phyloP scores from a whole-genome alignment of 2,888 invertebrate species.

The Heliconius ethilla region DNA sequence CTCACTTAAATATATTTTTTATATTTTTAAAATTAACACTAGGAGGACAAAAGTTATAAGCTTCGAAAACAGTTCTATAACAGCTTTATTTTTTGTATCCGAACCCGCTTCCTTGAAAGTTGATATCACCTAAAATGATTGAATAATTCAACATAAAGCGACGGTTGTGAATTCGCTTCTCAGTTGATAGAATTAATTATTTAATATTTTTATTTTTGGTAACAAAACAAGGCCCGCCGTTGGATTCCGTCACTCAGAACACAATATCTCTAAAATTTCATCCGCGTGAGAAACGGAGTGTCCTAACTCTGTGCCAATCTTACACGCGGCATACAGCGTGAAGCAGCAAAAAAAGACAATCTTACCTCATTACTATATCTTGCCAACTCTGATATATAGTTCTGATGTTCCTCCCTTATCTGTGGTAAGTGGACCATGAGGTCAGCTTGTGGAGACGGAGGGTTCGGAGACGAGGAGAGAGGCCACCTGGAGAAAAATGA shows the following conservation, averaged over 20 bases:
- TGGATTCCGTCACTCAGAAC: too few relatives aligned
- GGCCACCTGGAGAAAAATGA: slow-evolving; percentile 87
- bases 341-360: neutral
- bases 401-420: slow-evolving; percentile 97
- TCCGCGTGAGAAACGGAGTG: too few relatives aligned
- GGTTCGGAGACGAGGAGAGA: slow-evolving; percentile 89
- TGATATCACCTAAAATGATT: too few relatives aligned
- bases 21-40: too few relatives aligned
- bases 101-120: neutral
- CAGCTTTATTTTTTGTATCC: neutral
- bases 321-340: neutral
- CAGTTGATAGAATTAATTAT: too few relatives aligned
- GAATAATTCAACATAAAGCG: too few relatives aligned
- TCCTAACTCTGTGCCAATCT: too few relatives aligned
- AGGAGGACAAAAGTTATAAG: neutral
- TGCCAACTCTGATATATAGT: slow-evolving; percentile 97
- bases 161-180: too few relatives aligned
- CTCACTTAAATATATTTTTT: too few relatives aligned
- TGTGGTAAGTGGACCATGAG: slow-evolving; percentile 96
- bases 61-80: neutral
- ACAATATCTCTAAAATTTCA: too few relatives aligned
- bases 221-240: too few relatives aligned
- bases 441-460: slow-evolving; percentile 94
- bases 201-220: too few relatives aligned
- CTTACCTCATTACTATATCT: slow-evolving; percentile 91